Evolutionary conservation across 2,797 vertebrate species (phyloP), one percentile per base, ranked within the genome.

Genomic region (Sebastes wilsoni): DNA sequence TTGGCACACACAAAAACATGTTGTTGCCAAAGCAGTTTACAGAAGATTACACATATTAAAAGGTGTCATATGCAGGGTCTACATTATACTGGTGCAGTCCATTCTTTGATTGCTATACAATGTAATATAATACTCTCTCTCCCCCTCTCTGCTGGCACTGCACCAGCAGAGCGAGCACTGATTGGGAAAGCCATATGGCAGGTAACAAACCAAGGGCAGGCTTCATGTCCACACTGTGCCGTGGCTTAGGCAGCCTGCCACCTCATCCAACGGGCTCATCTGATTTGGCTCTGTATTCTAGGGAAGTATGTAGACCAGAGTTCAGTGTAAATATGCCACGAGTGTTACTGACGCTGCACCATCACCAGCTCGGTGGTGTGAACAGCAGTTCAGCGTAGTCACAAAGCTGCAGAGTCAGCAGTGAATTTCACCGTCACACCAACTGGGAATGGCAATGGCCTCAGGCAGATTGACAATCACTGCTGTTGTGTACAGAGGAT

Each of bases 141-240:
- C 13, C 22, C 10, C 18, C 65, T 61, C 62, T 60, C 75, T 75
- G 22, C 77, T 88, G 89, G 90, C 83, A 66, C 67, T 62, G 83
- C 69, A 87, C 87, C 91, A 91, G 78, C 77, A 79, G 77, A 80
- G 84, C 82, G 56, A 81, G 76, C 75, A 75, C 83, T 89, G 91
- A 90, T 89, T 86, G 87, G 85, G 84, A 87, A 88, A 92, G 90
- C 92, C 94, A 94, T 94, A 94, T 92, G 93, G 93, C 91, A 88
- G 90, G 91, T 90, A 90, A 92, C 88, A 93, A 90, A 91, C 85
- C 86, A 89, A 91, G 84, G 83, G 80, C 89, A 88, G 85, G 76
- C 83, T 83, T 87, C 83, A 82, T 85, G 86, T 83, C 87, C 81
- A 87, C 83, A 81, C 77, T 81, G 81, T 80, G 74, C 83, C 5